These are phyloP conservation scores for Crypturellus tataupa DNA, from an alignment of 2,797 vertebrate genomes.

Conservation along the genomic window DNA sequence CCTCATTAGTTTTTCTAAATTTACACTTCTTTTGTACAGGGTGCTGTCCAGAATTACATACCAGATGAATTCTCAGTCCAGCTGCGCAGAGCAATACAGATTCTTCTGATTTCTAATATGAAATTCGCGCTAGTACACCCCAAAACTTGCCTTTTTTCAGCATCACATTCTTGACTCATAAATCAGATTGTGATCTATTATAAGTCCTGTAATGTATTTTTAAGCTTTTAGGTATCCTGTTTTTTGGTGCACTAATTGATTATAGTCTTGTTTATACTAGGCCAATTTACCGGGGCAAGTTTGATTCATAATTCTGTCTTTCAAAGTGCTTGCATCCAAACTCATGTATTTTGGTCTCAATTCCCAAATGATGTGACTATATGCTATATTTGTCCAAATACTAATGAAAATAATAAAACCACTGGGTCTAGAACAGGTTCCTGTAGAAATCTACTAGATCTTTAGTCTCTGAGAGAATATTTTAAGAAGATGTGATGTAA, in stretches of 20 bases:
- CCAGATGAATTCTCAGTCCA: not conserved
- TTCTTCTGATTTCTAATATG: not conserved
- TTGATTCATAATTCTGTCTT: conserved; percentile 2
- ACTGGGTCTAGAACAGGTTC: not conserved
- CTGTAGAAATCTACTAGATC: not conserved
- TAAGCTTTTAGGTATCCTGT: not conserved
- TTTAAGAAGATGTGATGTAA: not conserved
- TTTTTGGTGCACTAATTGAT: conserved; percentile 5
- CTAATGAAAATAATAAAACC: not conserved
- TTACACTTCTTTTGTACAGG: not conserved
- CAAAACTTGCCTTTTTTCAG: not conserved
- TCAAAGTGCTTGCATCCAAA: not conserved
- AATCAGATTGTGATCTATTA: not conserved
- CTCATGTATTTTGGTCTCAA: not conserved
- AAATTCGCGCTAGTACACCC: not conserved
- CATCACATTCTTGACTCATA: not conserved
- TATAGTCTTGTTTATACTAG: conserved; percentile 5
- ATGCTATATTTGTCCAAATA: not conserved
- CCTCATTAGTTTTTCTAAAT: not conserved
- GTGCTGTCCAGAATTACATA: not conserved
- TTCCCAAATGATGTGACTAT: not conserved
- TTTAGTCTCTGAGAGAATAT: not conserved
- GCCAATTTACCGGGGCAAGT: not conserved
- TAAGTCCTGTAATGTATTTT: not conserved
- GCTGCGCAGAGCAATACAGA: not conserved